Conservation (phyloP, 2,888 invertebrate species). For the Macrophya annulata region DNA sequence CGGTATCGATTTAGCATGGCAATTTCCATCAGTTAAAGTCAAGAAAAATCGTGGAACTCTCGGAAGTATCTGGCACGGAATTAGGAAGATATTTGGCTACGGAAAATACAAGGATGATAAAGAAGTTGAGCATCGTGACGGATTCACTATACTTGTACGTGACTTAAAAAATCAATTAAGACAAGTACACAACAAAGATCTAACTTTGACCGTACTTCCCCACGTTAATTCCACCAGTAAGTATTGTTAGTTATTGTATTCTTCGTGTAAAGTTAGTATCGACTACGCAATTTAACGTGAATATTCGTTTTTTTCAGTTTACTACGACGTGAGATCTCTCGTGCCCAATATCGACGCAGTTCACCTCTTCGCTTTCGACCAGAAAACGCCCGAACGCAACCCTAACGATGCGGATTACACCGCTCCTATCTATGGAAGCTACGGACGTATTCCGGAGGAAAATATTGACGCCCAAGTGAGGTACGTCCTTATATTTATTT, state of each 20-base stretch:
- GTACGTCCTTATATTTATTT: conserved; percentile 71
- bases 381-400: conserved; percentile 87
- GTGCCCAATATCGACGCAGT: conserved; percentile 90
- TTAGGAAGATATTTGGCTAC: conserved; percentile 88
- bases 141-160: conserved; percentile 88
- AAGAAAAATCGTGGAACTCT: conserved; percentile 88
- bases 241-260: conserved; percentile 66
- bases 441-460: conserved; percentile 86
- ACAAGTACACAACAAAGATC: conserved; percentile 84
- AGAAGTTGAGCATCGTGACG: conserved; percentile 90
- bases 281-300: too few relatives aligned
- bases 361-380: conserved; percentile 90
- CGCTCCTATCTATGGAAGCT: conserved; percentile 87
- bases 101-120: conserved; percentile 89
- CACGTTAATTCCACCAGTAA: conserved; percentile 89
- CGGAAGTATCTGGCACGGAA: conserved; percentile 87
- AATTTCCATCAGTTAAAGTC: conserved; percentile 90
- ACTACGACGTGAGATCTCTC: conserved; percentile 89
- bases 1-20: conserved; percentile 93
- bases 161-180: conserved; percentile 88
- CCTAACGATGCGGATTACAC: conserved; percentile 90
- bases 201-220: conserved; percentile 85
- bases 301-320: conserved; percentile 79
- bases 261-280: too few relatives aligned
- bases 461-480: conserved; percentile 86